These are phyloP conservation scores for Tineola bisselliella DNA, from an alignment of 2,888 invertebrate genomes.

Conservation along the genomic window DNA sequence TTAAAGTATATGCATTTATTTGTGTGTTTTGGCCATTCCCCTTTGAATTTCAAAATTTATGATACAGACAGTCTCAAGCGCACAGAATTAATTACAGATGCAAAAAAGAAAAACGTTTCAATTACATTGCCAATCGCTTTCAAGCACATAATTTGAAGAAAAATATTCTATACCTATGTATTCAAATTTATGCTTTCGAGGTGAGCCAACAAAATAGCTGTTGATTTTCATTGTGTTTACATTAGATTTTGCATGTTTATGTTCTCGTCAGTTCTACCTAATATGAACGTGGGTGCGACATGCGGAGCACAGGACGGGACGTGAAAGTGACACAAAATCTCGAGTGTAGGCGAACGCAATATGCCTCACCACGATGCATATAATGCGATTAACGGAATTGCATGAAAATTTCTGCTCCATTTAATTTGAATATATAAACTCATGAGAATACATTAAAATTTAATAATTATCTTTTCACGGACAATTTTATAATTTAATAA, in stretches of 20 bases:
- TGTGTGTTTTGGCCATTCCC: neutral
- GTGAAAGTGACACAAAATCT: slow-evolving; percentile 46
- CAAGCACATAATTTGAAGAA: too few relatives aligned
- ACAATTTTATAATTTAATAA: neutral
- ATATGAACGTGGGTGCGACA: neutral
- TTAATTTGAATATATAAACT: neutral
- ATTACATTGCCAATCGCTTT: too few relatives aligned
- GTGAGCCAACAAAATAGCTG: too few relatives aligned
- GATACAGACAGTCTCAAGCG: too few relatives aligned
- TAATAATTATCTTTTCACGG: neutral
- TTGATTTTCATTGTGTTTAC: neutral
- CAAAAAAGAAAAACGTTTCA: too few relatives aligned
- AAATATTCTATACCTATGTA: too few relatives aligned
- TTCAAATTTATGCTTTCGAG: too few relatives aligned
- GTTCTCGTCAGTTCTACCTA: neutral
- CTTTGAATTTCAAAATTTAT: neutral
- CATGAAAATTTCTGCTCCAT: neutral
- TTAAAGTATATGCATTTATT: neutral
- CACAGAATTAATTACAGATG: too few relatives aligned
- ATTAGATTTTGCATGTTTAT: neutral
- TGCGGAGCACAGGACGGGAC: slow-evolving; percentile 44
- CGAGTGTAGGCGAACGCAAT: slow-evolving; percentile 42
- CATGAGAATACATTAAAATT: neutral
- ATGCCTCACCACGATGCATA: slow-evolving; percentile 22
- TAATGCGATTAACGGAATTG: slow-evolving; percentile 47